Base-by-base conservation (phyloP, 2,113 vertebrate species). In the Miniopterus natalensis region DNA sequence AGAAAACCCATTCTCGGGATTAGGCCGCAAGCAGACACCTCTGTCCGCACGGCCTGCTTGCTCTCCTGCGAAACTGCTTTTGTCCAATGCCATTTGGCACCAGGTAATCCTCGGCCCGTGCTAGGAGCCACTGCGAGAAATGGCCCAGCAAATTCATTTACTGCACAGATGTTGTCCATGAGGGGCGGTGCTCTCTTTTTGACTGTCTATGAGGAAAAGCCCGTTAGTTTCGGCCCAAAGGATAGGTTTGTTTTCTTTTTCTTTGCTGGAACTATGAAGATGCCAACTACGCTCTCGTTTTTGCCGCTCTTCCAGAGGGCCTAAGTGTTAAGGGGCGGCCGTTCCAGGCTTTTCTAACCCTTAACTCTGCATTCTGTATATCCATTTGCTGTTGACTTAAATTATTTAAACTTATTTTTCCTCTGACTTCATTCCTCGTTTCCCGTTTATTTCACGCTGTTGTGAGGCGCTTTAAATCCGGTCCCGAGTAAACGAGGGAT, bases 11-110 rank as follows among this genome's bases (percentile, higher is more conserved):
- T 87, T 45, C 5, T 61, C 23, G 25, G 20, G 88, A 40, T 61
- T 84, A 94, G 15, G 77, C 71, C 25, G 49, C 13, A 77, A 90
- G n/a, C 53, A 61, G 36, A 79, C 40, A 75, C 65, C 75, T 84
- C 80, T 70, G 59, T 70, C 45, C 17, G 68, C 45, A 42, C 55
- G 57, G 84, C 18, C 47, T 47, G 20, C 55, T 59, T 80, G 15
- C 51, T 80, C 80, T 84, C 88, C 84, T 47, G 20, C 68, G 92
- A 89, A 93, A 88, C 49, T 45, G 70, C 29, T 87, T 95, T 88
- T 95, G 66, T 55, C 47, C 42, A 87, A 70, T 42, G 27, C 42
- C 85, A 65, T 65, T 84, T 87, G 84, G 27, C 40, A 36, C 89
- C 70, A 65, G 40, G 6, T 95, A 66, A 61, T 81, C 91, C 73